Evolutionary conservation across 2,888 invertebrate species (phyloP).

Genomic region (Luperina testacea): DNA sequence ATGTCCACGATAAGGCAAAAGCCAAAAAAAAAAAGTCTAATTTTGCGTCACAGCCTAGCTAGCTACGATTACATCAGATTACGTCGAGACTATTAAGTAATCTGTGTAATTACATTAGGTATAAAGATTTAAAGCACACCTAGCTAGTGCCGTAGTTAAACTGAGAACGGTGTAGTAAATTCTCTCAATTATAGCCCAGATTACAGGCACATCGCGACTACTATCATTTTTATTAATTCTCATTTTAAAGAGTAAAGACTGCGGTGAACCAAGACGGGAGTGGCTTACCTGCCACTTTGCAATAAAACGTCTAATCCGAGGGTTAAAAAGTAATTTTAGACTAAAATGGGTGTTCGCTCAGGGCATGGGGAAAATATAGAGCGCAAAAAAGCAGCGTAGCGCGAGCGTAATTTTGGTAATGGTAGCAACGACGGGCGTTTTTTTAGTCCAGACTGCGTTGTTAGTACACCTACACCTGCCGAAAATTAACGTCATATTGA

Average conservation of each 20-base stretch:
- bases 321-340: slow-evolving; percentile 6
- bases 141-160: background rate
- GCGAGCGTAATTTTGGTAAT: background rate
- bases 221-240: slow-evolving; percentile 36
- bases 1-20: background rate
- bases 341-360: background rate
- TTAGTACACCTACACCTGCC: background rate
- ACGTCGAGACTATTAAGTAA: slow-evolving; percentile 25
- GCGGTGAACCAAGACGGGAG: slow-evolving; percentile 6
- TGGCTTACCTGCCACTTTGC: slow-evolving; percentile 21
- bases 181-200: slow-evolving; percentile 30
- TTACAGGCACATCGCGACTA: slow-evolving; percentile 7
- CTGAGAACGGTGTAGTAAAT: slow-evolving; percentile 10
- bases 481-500: slow-evolving; percentile 3
- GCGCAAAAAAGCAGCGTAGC: background rate
- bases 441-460: background rate
- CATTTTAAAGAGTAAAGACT: slow-evolving; percentile 23
- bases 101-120: slow-evolving; percentile 31
- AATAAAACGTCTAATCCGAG: slow-evolving; percentile 34
- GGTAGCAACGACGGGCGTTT: background rate
- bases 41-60: slow-evolving; percentile 1
- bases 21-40: slow-evolving; percentile 4
- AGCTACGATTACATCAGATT: slow-evolving; percentile 22
- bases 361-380: background rate
- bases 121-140: slow-evolving; percentile 20